Evolutionary conservation across 2,888 invertebrate genomes (phyloP), one percentile per base, ranked within the genome.

Genomic region (Marasmarcha lunaedactyla): DNA sequence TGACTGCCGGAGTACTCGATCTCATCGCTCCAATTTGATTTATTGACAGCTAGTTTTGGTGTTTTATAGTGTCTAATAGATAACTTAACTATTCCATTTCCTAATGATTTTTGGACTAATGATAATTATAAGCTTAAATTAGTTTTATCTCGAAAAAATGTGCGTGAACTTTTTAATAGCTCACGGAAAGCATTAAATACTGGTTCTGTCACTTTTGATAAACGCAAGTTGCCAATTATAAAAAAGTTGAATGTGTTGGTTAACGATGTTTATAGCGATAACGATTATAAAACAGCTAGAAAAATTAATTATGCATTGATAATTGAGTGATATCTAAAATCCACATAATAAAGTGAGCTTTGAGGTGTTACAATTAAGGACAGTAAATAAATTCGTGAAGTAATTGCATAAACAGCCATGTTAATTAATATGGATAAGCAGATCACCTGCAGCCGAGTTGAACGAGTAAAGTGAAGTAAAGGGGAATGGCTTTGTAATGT

Each of bases 1-100:
- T 83, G 79, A 83, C 81, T 78, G 72, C 74, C 72, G 68, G 71
- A 78, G 73, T 71, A 68, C 76, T 60, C 57, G 67, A 63, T 68
- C 60, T 55, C 65, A 63, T 68, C 60, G 54, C 65, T 63, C 57
- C 30, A 7, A 4, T 30, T 70, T 74, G 69, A 77, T 73, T 77
- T 78, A 68, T 59, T 57, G 55, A 60, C 63, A 63, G 63, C 68
- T 65, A 51, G 54, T 71, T 74, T 66, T 66, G 70, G 64, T 57
- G 55, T 69, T 72, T 77, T 73, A 76, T 62, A 57, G 62, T 10
- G 30, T 30, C 10, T 4, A 20, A 30, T 30, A 30, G 30, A 30
- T 30, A 30, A 10, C 30, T 7, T 10, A 30, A 30, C 30, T 30
- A 30, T 9, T 30, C 10, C 11, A 11, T 30, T 20, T 11, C 30